These are phyloP conservation scores for Coptodon rendalli DNA, from an alignment of 2,113 vertebrate species.

Conservation along the genomic window DNA sequence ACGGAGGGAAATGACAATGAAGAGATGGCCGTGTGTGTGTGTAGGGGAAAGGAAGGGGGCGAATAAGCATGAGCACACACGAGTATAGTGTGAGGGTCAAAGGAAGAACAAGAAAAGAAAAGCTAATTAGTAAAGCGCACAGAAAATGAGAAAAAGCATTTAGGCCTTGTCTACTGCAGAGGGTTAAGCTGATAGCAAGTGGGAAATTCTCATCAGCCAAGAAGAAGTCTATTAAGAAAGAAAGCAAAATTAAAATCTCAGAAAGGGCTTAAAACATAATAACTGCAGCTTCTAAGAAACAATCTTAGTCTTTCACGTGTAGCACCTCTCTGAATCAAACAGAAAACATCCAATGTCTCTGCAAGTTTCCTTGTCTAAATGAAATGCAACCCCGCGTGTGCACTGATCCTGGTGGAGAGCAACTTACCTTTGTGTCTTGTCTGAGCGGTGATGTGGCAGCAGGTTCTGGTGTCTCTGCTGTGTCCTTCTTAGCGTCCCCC, in stretches of 20 bases:
- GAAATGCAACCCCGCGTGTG: not conserved
- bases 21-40: slow-evolving; percentile 37
- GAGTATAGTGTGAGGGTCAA: slow-evolving; percentile 82
- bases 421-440: slow-evolving; percentile 86
- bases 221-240: not conserved
- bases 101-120: slow-evolving; percentile 89
- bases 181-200: slow-evolving; percentile 56
- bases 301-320: not conserved
- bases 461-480: slow-evolving; percentile 67
- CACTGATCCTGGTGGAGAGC: not conserved
- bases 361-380: not conserved
- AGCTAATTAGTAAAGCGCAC: slow-evolving; percentile 87
- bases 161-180: slow-evolving; percentile 38
- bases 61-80: slow-evolving; percentile 66
- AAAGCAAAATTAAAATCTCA: slow-evolving; percentile 5
- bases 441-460: slow-evolving; percentile 64
- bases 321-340: not conserved
- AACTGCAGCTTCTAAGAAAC: not conserved
- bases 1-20: slow-evolving; percentile 53
- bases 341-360: not conserved
- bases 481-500: slow-evolving; percentile 66
- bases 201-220: slow-evolving; percentile 33
- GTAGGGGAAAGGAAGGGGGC: slow-evolving; percentile 22
- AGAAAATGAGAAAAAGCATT: slow-evolving; percentile 61
- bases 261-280: not conserved